phyloP scores from a whole-genome alignment of 2,113 vertebrate species.

The Accipiter virgatus region DNA sequence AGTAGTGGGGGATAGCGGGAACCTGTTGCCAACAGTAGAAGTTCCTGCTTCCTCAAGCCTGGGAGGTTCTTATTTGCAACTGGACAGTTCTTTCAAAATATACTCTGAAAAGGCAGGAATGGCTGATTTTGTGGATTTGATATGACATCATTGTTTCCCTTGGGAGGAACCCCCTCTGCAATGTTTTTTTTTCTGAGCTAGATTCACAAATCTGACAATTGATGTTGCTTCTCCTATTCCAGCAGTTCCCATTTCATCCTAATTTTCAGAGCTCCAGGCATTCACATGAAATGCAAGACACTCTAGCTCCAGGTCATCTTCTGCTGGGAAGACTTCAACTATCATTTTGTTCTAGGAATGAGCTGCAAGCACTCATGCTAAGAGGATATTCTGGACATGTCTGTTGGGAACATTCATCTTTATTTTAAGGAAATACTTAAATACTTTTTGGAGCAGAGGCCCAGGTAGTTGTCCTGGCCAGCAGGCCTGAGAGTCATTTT shows the following conservation, averaged over 20 bases:
- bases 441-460: neutral
- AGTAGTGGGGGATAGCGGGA: neutral
- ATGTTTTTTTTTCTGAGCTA: neutral
- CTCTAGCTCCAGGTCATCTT: neutral
- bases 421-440: neutral
- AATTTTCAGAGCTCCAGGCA: neutral
- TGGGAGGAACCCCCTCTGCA: neutral
- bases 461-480: neutral
- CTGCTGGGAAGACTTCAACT: neutral
- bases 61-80: neutral
- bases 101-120: neutral
- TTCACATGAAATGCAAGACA: neutral
- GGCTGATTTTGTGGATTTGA: neutral
- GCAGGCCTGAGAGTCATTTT: neutral
- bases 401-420: neutral
- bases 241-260: neutral
- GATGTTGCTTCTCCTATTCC: neutral
- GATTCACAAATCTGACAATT: neutral
- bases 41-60: neutral
- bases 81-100: neutral
- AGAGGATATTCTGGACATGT: neutral
- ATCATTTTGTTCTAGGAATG: neutral
- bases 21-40: neutral
- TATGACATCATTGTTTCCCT: neutral
- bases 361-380: neutral